Evolutionary conservation across 2,888 invertebrate species (phyloP), one percentile per base, ranked within the genome.

Genomic region (Drosophila trichaetosa): DNA sequence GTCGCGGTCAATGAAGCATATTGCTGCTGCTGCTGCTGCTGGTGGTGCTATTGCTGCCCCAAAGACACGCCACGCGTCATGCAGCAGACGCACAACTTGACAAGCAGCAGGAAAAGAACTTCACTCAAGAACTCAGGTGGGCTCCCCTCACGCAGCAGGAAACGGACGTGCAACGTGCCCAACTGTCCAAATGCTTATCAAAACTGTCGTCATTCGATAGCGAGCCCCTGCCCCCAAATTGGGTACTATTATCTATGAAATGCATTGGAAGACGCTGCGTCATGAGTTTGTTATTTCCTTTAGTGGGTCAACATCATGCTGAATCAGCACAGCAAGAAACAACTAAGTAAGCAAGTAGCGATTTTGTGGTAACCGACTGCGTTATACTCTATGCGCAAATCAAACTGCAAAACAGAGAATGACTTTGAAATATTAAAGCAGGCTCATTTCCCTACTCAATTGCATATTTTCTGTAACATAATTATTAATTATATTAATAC

Each of bases 1-100:
- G 87, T 83, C 78, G 70, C 56, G 33, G 51, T n/a, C 74, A 75
- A 85, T 82, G 86, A 74, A 70, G 80, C 80, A 70, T 38, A 33
- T 69, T n/a, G 49, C 68, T 46, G 24, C 29, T 57, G 46, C 68
- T 46, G 27, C 29, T 57, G 46, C 29, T 57, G 49, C n/a, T 4
- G 38, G n/a, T n/a, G n/a, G n/a, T n/a, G 42, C 42, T 13, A 18
- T 3, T 38, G 67, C 59, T 46, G 24, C 67, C 24, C 42, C 36
- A 36, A 56, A 36, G 76, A 63, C 79, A 48, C 69, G 69, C 69
- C 77, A 59, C 69, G 69, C 68, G 68, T 56, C 68, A 57, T 18
- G 29, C 24, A 57, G 40, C 53, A 34, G 52, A 49, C 33, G 11
- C 21, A 21, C 38, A 34, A 29, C 16, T 34, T 40, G 66, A 57